A percentile compares a stretch with the other conserved stretches of the same genome.
Evolutionary conservation across 1,140 invertebrate species (phyloP).

Genomic region (Nasonia longicornis): DNA sequence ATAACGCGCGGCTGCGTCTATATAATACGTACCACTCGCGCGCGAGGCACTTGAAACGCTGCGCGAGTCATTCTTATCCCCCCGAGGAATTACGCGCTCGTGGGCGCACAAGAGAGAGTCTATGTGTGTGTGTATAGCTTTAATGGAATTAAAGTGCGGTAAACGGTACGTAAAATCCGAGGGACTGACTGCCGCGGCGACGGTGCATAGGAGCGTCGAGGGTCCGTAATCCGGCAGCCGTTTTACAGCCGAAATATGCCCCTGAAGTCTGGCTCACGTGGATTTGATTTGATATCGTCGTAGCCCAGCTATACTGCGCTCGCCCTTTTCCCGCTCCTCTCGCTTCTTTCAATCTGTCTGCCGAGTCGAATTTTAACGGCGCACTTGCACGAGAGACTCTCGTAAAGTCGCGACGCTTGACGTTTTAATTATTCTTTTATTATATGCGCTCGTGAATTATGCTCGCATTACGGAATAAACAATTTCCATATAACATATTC

Average conservation of each 20-base stretch:
- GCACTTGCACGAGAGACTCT: background rate
- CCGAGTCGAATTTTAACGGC: background rate
- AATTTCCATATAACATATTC: background rate
- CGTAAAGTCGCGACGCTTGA: background rate
- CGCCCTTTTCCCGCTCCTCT: background rate
- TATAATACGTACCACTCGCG: background rate
- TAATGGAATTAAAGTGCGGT: conserved; percentile 57
- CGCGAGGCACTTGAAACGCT: background rate
- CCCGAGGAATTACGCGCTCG: conserved; percentile 46
- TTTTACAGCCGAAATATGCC: conserved; percentile 23
- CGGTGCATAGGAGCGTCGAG: conserved; percentile 12
- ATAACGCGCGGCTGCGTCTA: background rate
- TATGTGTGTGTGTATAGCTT: conserved; percentile 46
- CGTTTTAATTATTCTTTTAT: no score
- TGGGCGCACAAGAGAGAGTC: background rate
- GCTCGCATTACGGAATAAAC: background rate
- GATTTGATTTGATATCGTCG: background rate
- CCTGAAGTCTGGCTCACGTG: background rate
- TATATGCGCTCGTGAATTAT: background rate
- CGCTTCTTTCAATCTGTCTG: background rate
- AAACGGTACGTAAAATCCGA: conserved; percentile 57
- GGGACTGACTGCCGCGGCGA: background rate
- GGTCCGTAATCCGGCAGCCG: conserved; percentile 3
- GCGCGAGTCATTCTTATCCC: conserved; percentile 48
- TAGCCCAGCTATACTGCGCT: background rate